A percentile compares a stretch with the other conserved stretches of the same genome.
These are phyloP conservation scores for Embidobia sp. DNA, from an alignment of 2,888 invertebrate genomes.

Conservation along the genomic window DNA sequence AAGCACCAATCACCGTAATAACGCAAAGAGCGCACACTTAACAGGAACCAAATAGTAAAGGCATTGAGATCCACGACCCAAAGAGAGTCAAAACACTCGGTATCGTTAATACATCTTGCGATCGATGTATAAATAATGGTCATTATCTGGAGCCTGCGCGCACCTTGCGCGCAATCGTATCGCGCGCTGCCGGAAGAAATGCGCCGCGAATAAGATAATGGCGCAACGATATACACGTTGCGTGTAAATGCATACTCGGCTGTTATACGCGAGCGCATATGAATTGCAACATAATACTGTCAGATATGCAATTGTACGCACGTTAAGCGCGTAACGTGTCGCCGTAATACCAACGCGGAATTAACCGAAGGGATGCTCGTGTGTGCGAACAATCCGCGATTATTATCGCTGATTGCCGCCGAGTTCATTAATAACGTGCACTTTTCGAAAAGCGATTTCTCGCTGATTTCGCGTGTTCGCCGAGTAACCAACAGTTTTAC, in stretches of 20 bases:
- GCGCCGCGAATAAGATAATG: conserved; percentile 52
- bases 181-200: conserved; percentile 60
- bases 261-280: conserved; percentile 11
- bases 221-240: conserved; percentile 22
- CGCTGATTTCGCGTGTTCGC: conserved; percentile 19
- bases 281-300: conserved; percentile 41
- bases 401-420: conserved; percentile 72
- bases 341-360: conserved; percentile 59
- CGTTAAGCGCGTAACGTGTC: conserved; percentile 65
- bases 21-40: conserved; percentile 46
- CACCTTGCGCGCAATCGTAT: conserved; percentile 54
- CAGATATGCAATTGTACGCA: conserved; percentile 66
- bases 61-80: conserved; percentile 43
- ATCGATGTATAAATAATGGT: conserved; percentile 64
- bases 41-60: conserved; percentile 34
- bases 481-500: conserved; percentile 5
- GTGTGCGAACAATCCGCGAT: conserved; percentile 74
- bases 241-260: conserved; percentile 23
- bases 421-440: conserved; percentile 67
- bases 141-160: conserved; percentile 46
- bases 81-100: conserved; percentile 20
- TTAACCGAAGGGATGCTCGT: conserved; percentile 65
- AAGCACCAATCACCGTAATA: conserved; percentile 47
- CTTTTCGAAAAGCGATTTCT: conserved; percentile 43
- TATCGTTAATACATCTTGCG: conserved; percentile 49